Conservation (phyloP, 2,797 vertebrate genomes). For the Neosalanx taihuensis region DNA sequence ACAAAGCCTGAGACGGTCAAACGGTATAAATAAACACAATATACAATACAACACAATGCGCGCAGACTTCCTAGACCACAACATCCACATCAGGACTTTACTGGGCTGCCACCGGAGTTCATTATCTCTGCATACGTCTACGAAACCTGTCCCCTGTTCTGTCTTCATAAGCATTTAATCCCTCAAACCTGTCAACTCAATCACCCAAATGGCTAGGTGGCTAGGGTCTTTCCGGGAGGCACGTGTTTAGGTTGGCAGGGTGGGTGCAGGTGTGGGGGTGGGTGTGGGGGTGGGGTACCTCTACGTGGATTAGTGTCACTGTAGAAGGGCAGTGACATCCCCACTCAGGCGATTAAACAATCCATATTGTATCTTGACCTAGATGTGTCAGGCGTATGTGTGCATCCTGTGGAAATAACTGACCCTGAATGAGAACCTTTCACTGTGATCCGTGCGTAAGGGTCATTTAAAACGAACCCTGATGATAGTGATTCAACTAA, state of each 20-base stretch:
- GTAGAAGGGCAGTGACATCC: too few species aligned
- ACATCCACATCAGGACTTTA: background rate
- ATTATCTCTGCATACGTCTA: background rate
- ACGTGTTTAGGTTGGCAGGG: constrained; percentile 12
- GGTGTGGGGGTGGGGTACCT: background rate
- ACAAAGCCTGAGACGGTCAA: background rate
- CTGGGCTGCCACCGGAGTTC: too few species aligned
- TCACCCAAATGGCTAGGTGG: background rate
- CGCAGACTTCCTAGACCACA: background rate
- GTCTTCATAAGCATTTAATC: background rate
- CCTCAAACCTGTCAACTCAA: background rate
- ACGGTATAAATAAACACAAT: background rate
- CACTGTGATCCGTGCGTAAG: constrained; percentile 12
- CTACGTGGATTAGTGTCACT: constrained; percentile 19
- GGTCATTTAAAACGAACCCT: background rate
- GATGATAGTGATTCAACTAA: background rate
- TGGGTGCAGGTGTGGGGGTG: background rate
- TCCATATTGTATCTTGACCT: constrained; percentile 33
- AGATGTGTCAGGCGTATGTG: constrained; percentile 43
- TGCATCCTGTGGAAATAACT: background rate
- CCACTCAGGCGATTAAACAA: constrained; percentile 36
- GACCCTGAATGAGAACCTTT: constrained; percentile 6
- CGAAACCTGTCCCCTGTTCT: background rate
- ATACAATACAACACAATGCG: background rate
- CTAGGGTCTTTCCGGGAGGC: constrained; percentile 2